Evolutionary conservation across 2,888 invertebrate species (phyloP).

Genomic region (Stictocephala bisonia): DNA sequence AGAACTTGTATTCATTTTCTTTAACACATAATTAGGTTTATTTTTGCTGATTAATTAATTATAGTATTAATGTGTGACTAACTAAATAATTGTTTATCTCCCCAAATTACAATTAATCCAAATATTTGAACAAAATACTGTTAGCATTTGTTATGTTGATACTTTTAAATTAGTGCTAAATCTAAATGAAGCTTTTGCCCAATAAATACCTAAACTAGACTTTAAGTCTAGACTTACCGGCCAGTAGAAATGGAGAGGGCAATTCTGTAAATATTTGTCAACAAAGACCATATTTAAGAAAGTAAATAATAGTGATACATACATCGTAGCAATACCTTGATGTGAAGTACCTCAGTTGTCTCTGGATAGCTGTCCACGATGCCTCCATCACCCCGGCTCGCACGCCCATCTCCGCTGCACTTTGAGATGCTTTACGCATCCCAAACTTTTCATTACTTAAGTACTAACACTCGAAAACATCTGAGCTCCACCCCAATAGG

Average conservation of each 20-base stretch:
- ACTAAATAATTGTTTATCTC: too few relatives aligned
- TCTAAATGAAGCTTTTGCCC: too few relatives aligned
- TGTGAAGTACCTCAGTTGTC: background rate
- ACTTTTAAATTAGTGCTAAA: too few relatives aligned
- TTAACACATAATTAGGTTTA: too few relatives aligned
- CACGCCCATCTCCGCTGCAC: background rate
- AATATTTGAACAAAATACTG: too few relatives aligned
- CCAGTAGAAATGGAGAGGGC: background rate
- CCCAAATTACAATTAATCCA: too few relatives aligned
- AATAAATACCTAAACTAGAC: too few relatives aligned
- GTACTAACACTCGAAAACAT: slow-evolving; percentile 30
- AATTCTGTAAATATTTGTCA: slow-evolving; percentile 48
- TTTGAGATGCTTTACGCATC: slow-evolving; percentile 38
- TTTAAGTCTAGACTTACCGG: slow-evolving; percentile 40
- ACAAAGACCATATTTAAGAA: slow-evolving; percentile 46
- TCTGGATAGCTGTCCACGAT: background rate
- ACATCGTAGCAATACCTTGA: slow-evolving; percentile 49
- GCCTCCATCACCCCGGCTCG: background rate
- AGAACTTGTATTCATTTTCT: too few relatives aligned
- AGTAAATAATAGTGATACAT: slow-evolving; percentile 45
- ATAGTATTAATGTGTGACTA: too few relatives aligned
- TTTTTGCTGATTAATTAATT: too few relatives aligned
- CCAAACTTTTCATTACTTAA: slow-evolving; percentile 32
- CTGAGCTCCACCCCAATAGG: slow-evolving; percentile 6
- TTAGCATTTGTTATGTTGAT: too few relatives aligned